Conservation (phyloP, 2,113 vertebrate genomes). For the Asarcornis scutulata region DNA sequence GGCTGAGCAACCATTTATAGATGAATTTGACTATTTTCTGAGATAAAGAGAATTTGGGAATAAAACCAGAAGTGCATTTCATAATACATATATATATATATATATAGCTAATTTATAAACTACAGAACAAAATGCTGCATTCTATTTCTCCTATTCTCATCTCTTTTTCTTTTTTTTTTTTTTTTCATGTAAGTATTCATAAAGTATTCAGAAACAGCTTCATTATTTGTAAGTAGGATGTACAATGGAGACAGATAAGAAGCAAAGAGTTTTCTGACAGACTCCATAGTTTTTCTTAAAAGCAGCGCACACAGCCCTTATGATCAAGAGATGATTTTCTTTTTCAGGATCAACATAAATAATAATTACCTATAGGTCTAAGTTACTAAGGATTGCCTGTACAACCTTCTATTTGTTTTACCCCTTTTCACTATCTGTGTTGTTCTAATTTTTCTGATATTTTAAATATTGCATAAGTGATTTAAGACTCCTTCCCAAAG, state of each 20-base stretch:
- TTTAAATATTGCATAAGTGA: background rate
- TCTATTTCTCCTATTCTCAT: slow-evolving; percentile 12
- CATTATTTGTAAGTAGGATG: slow-evolving; percentile 25
- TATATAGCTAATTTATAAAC: slow-evolving; percentile 57
- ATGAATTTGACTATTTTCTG: background rate
- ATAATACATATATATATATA: background rate
- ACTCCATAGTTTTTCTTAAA: background rate
- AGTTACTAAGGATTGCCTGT: background rate
- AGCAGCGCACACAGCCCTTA: background rate
- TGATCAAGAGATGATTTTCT: background rate
- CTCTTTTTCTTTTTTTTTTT: background rate
- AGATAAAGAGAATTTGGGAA: slow-evolving; percentile 16
- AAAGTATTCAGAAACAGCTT: slow-evolving; percentile 46
- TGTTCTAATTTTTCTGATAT: background rate
- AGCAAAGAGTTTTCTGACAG: slow-evolving; percentile 1
- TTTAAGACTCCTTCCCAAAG: background rate
- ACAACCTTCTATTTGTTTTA: background rate
- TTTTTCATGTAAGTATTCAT: slow-evolving; percentile 48
- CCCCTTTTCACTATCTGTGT: fast-evolving
- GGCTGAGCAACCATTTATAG: background rate
- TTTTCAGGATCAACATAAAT: background rate
- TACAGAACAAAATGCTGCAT: slow-evolving; percentile 8
- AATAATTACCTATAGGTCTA: background rate
- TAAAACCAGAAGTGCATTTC: background rate
- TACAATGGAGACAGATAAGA: background rate